Conservation (phyloP, 2,113 vertebrate genomes). For the Spilogale gracilis region DNA sequence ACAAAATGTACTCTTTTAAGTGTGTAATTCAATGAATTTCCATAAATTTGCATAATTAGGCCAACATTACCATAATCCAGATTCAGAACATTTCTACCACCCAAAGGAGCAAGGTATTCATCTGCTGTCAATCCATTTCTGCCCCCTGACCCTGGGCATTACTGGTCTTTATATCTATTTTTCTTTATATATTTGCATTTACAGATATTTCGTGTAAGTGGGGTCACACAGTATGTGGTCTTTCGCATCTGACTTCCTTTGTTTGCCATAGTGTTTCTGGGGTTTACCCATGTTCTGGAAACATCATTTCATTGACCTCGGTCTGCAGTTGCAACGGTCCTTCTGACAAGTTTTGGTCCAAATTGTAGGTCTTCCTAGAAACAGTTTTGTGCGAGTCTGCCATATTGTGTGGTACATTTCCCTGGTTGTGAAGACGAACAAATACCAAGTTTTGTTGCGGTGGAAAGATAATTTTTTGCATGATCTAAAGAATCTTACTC, state of each 20-base stretch:
- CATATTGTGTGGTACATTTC: neutral
- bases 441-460: neutral
- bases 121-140: neutral
- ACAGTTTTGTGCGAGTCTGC: neutral
- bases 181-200: neutral
- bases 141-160: neutral
- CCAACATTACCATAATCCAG: neutral
- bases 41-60: neutral
- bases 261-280: neutral
- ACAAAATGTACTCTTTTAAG: neutral
- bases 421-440: neutral
- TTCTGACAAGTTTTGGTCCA: neutral
- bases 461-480: neutral
- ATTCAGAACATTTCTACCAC: neutral
- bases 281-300: neutral
- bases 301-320: neutral
- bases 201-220: neutral
- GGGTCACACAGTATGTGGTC: neutral
- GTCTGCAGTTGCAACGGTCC: neutral
- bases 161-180: neutral
- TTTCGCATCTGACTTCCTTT: neutral
- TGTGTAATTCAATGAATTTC: neutral
- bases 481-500: neutral
- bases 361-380: neutral
- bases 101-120: neutral